A percentile compares a stretch with the other conserved stretches of the same genome.
Conservation (phyloP, 2,113 vertebrate genomes). For the Hippocampus guttulatus region DNA sequence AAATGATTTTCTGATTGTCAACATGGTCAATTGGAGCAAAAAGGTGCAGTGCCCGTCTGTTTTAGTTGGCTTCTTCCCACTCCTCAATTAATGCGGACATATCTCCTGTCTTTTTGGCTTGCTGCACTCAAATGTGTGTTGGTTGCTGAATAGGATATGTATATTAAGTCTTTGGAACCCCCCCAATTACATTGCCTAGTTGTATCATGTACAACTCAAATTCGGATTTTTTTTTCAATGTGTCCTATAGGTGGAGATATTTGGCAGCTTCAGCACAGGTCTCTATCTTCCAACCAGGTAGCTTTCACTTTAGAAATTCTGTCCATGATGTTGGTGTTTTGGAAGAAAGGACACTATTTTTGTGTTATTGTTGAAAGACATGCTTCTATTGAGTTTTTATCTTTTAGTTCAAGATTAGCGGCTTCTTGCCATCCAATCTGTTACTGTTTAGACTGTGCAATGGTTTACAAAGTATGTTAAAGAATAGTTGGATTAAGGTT, state of each 20-base stretch:
- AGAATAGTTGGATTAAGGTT: background rate
- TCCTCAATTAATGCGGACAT: background rate
- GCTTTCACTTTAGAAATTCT: background rate
- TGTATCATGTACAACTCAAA: background rate
- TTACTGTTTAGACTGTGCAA: background rate
- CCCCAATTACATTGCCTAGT: background rate
- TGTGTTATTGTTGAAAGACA: background rate
- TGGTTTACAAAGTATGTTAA: background rate
- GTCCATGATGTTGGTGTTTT: background rate
- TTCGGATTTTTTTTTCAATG: background rate
- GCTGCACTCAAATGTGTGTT: background rate
- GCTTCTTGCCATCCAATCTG: background rate
- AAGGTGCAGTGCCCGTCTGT: background rate
- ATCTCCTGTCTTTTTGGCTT: background rate
- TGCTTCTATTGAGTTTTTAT: background rate
- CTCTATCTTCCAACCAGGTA: conserved; percentile 98
- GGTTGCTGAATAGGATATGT: background rate
- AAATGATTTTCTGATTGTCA: background rate
- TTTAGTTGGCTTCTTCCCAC: background rate
- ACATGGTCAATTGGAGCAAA: background rate
- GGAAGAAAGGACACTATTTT: conserved; percentile 4
- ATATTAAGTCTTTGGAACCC: background rate
- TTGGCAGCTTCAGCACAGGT: conserved; percentile 97
- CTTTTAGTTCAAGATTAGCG: background rate
- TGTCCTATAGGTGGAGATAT: conserved; percentile 88